These are phyloP conservation scores for Phthorimaea operculella DNA, from an alignment of 1,140 invertebrate genomes.

Conservation along the genomic window DNA sequence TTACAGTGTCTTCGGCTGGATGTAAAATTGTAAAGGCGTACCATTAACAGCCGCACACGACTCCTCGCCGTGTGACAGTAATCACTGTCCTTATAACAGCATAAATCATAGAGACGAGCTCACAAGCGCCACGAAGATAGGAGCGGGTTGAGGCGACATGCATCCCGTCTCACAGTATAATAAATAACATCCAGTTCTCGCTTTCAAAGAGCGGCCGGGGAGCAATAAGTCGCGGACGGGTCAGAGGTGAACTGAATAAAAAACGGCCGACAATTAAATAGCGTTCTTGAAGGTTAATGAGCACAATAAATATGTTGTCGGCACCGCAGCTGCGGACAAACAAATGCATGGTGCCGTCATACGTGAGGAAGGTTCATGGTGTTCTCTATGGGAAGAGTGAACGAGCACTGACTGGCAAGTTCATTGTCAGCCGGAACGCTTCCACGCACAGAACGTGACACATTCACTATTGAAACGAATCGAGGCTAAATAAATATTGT, in stretches of 20 bases:
- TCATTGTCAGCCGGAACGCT: conserved; percentile 39
- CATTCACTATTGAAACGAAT: conserved; percentile 22
- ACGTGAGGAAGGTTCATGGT: conserved; percentile 52
- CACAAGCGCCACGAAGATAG: conserved; percentile 62
- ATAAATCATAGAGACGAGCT: conserved; percentile 58
- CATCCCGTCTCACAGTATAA: conserved; percentile 47
- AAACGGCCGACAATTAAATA: conserved; percentile 68
- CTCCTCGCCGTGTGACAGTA: conserved; percentile 38
- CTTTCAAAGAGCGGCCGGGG: conserved; percentile 61
- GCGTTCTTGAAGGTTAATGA: conserved; percentile 68
- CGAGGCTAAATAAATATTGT: conserved; percentile 26
- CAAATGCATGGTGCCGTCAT: conserved; percentile 58
- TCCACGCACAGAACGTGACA: conserved; percentile 32
- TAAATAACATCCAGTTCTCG: conserved; percentile 63
- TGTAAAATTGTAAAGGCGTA: background rate
- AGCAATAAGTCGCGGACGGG: conserved; percentile 63
- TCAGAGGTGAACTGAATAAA: conserved; percentile 67
- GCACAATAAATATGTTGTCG: conserved; percentile 68
- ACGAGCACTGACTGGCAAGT: conserved; percentile 44
- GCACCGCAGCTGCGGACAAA: conserved; percentile 64
- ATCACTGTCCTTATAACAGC: conserved; percentile 54
- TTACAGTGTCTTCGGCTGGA: background rate
- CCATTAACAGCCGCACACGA: conserved; percentile 14
- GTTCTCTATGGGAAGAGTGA: conserved; percentile 20
- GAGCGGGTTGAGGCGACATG: conserved; percentile 54